Percentiles rank a stretch among this genome's conserved stretches.
Evolutionary conservation across 2,797 vertebrate genomes (phyloP).

Genomic region (Scomberomorus guttatus): DNA sequence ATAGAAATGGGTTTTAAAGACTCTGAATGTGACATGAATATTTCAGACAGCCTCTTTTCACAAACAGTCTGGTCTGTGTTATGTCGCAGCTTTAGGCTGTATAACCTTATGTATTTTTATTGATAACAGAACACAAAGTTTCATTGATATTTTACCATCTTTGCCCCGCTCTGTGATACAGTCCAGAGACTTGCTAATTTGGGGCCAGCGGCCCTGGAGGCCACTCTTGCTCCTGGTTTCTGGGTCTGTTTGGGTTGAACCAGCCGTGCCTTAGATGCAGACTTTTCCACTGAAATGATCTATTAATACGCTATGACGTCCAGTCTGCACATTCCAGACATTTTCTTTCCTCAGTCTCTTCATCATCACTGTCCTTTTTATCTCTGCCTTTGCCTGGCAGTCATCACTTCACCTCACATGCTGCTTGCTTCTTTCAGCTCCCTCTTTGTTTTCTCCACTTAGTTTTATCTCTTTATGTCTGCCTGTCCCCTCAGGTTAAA

Average conservation of each 20-base stretch:
- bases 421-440: slow-evolving; percentile 35
- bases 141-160: slow-evolving; percentile 7
- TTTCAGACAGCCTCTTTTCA: neutral
- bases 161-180: neutral
- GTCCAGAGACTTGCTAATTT: slow-evolving; percentile 13
- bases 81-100: neutral
- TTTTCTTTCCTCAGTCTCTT: slow-evolving; percentile 39
- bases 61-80: neutral
- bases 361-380: slow-evolving; percentile 46
- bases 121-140: neutral
- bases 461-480: slow-evolving; percentile 46
- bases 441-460: slow-evolving; percentile 42
- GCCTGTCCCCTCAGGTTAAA: slow-evolving; percentile 61
- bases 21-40: neutral
- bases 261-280: slow-evolving; percentile 18
- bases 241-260: slow-evolving; percentile 36
- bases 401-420: slow-evolving; percentile 61
- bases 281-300: slow-evolving; percentile 45
- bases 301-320: slow-evolving; percentile 67
- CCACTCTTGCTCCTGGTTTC: slow-evolving; percentile 33
- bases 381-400: slow-evolving; percentile 50
- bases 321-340: slow-evolving; percentile 67
- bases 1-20: neutral
- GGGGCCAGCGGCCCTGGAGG: neutral
- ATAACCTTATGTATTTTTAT: neutral